phyloP scores from a whole-genome alignment of 2,797 vertebrate genomes.

The Acanthurus leucopareius region DNA sequence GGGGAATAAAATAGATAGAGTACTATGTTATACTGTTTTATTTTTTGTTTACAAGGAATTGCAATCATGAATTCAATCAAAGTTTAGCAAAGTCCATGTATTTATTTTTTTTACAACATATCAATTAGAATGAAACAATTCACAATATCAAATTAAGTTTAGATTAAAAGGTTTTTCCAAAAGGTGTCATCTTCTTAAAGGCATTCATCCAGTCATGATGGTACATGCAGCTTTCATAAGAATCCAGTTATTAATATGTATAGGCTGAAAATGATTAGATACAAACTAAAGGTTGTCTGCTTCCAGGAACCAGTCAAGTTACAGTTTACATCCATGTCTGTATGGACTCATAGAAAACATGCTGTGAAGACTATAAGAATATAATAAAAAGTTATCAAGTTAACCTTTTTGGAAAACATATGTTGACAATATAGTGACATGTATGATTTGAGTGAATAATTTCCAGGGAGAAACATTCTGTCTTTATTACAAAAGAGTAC shows the following conservation, averaged over 20 bases:
- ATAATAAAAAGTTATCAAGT: no score
- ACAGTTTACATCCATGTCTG: no score
- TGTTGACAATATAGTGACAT: no score
- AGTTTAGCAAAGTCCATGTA: neutral
- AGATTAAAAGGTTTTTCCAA: neutral
- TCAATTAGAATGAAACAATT: neutral
- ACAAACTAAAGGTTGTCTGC: neutral
- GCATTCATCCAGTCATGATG: neutral
- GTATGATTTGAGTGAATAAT: no score
- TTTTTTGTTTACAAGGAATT: constrained; percentile 9
- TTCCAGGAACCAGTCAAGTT: no score
- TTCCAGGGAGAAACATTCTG: no score
- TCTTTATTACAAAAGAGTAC: no score
- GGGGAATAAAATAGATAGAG: neutral
- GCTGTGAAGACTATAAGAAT: no score
- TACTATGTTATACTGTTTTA: neutral
- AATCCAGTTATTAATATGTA: neutral
- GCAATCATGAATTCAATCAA: neutral
- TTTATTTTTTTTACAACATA: neutral
- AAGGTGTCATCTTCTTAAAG: neutral
- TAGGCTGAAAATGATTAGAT: neutral
- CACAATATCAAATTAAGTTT: neutral
- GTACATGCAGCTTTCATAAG: neutral
- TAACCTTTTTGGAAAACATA: no score
- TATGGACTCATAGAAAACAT: no score